Percentiles rank a stretch among this genome's conserved stretches.
phyloP scores from a whole-genome alignment of 2,888 invertebrate species.

The Cyaniris semiargus region DNA sequence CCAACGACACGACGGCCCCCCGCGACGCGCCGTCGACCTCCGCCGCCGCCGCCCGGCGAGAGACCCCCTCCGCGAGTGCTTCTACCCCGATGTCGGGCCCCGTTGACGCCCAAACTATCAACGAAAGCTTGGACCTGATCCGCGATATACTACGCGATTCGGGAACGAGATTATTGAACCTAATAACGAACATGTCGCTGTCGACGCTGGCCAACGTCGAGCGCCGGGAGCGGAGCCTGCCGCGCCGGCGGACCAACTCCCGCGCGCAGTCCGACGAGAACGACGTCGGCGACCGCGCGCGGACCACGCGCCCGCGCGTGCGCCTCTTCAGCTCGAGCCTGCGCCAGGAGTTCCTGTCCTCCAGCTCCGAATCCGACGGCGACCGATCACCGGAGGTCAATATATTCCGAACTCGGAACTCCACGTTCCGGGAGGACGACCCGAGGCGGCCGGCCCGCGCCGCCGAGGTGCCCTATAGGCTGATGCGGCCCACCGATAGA shows the following conservation, averaged over 20 bases:
- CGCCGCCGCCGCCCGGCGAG: slow-evolving; percentile 37
- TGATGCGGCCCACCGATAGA: slow-evolving; percentile 52
- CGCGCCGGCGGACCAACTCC: slow-evolving; percentile 48
- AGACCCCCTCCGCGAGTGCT: slow-evolving; percentile 40
- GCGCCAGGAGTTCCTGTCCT: slow-evolving; percentile 57
- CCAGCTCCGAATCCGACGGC: slow-evolving; percentile 70
- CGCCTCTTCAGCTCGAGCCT: slow-evolving; percentile 54
- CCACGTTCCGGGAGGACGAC: slow-evolving; percentile 60
- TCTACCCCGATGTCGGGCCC: slow-evolving; percentile 46
- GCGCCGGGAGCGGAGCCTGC: slow-evolving; percentile 54
- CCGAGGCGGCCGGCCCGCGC: slow-evolving; percentile 44
- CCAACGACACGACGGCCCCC: slow-evolving; percentile 26
- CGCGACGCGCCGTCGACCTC: slow-evolving; percentile 36
- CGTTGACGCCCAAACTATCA: slow-evolving; percentile 69
- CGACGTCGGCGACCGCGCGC: slow-evolving; percentile 46
- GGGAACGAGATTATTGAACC: slow-evolving; percentile 68
- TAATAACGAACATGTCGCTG: slow-evolving; percentile 73
- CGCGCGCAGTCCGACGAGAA: slow-evolving; percentile 58
- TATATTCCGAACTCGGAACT: slow-evolving; percentile 66
- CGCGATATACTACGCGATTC: slow-evolving; percentile 74
- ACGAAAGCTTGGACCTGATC: slow-evolving; percentile 71
- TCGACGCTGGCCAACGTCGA: slow-evolving; percentile 64
- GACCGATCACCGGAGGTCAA: slow-evolving; percentile 69
- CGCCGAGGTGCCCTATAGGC: slow-evolving; percentile 40
- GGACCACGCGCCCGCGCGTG: slow-evolving; percentile 48